A percentile compares a stretch with the other conserved stretches of the same genome.
Evolutionary conservation across 2,797 vertebrate species (phyloP).

Genomic region (Anguilla megastoma): DNA sequence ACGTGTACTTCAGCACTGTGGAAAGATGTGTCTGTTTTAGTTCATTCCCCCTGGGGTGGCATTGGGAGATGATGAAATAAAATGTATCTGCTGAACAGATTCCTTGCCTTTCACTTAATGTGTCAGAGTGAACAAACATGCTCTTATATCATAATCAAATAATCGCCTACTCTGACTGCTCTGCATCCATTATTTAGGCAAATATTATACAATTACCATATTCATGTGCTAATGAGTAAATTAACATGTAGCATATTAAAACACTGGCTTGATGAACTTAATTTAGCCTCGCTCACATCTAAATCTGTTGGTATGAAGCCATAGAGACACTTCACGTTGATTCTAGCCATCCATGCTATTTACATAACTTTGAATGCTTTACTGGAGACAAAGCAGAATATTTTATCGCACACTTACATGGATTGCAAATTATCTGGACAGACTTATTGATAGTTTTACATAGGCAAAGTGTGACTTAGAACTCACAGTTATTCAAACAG

Average conservation of each 20-base stretch:
- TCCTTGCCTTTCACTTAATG: constrained; percentile 19
- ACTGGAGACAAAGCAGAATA: background rate
- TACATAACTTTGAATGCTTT: constrained; percentile 18
- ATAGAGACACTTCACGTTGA: constrained; percentile 5
- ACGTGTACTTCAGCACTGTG: background rate
- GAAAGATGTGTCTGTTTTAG: constrained; percentile 10
- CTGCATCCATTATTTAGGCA: constrained; percentile 23
- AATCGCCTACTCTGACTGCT: constrained; percentile 8
- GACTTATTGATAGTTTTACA: background rate
- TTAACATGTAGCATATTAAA: constrained; percentile 17
- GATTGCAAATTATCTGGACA: background rate
- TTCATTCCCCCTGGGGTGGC: background rate
- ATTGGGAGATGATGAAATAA: background rate
- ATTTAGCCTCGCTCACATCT: background rate
- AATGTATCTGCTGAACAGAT: constrained; percentile 16
- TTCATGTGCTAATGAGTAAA: constrained; percentile 14
- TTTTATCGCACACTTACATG: background rate
- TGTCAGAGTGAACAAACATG: constrained; percentile 14
- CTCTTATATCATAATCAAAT: constrained; percentile 18
- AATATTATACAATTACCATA: constrained; percentile 19
- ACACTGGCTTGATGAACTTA: constrained; percentile 6
- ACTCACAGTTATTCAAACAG: background rate
- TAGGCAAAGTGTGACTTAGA: background rate
- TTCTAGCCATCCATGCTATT: background rate
- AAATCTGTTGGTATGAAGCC: constrained; percentile 20